Evolutionary conservation across 2,888 invertebrate genomes (phyloP).

Genomic region (Brachypterus glaber): DNA sequence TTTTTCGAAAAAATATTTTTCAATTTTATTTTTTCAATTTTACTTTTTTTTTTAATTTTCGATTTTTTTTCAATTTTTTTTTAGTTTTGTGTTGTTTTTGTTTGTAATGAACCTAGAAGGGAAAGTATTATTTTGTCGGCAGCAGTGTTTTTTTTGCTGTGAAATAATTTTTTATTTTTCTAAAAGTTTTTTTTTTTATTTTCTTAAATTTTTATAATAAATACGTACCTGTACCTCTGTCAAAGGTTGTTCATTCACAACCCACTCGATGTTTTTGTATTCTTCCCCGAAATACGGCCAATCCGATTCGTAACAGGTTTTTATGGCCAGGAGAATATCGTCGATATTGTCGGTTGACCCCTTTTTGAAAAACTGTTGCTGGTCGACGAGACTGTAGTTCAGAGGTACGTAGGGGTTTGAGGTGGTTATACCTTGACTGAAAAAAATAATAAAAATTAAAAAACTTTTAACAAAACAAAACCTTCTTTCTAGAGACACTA

Average conservation of each 20-base stretch:
- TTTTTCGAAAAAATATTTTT: no score
- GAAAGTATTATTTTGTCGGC: no score
- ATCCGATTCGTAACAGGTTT: conserved; percentile 32
- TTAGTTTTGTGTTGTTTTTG: no score
- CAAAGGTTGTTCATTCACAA: conserved; percentile 47
- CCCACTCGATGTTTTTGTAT: conserved; percentile 41
- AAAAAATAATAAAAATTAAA: conserved; percentile 13
- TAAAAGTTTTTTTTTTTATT: no score
- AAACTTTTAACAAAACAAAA: conserved; percentile 5
- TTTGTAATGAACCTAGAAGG: no score
- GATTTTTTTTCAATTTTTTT: no score
- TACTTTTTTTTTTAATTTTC: no score
- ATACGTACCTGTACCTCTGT: conserved; percentile 48
- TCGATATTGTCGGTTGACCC: conserved; percentile 42
- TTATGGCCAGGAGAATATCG: conserved; percentile 37
- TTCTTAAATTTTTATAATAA: no score
- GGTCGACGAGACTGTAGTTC: conserved; percentile 48
- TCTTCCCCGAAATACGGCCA: conserved; percentile 51
- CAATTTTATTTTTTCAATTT: no score
- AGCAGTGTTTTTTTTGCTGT: no score
- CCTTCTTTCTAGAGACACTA: no score
- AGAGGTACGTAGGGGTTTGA: conserved; percentile 48
- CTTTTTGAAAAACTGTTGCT: conserved; percentile 45
- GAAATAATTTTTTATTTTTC: conserved; percentile 8
- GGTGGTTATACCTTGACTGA: conserved; percentile 39